Base-by-base conservation (phyloP, 2,797 vertebrate genomes). In the Melanogrammus aeglefinus region DNA sequence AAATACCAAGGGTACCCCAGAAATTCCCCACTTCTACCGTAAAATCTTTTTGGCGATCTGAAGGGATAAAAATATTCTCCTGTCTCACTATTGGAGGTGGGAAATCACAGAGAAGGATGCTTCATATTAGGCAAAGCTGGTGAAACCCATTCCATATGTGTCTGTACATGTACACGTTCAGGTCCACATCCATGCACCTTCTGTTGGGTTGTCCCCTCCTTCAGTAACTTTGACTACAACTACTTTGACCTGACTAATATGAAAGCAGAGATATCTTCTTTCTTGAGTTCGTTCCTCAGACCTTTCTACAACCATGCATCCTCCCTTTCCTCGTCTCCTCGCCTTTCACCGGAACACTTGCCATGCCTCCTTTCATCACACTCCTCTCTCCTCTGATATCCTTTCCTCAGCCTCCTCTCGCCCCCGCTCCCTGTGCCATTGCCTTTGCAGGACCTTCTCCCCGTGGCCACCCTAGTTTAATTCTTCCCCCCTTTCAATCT, bases 291-390 rank as follows among this genome's bases (percentile, higher is more conserved):
- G 21, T 57, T 57, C 51, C 16, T 57, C 51, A 21, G 21, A 21
- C 73, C 36, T 21, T 69, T 66, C 57, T 79, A 39, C 78, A 27
- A 27, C 69, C 77, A 77, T 82, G 77, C 78, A 79, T 77, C 73
- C 14, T 13, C 75, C 63, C 81, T 77, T 31, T 73, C 75, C 70
- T 35, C 39, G 13, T 78, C 75, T 73, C 78, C 44, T 72, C 75
- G 27, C 75, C 18, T 36, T 66, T 76, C 47, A 14, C 51, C 69
- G 7, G 6, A 4, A 41, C 38, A 3, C 39, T 5, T 27, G 9
- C 27, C 18, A 10, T 66, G 21, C 27, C 31, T 75, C 76, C 21
- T 79, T 74, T 21, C 21, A 38, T 57, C 51, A 21, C 51, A 9
- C 2, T 41, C 41, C 13, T 35, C 29, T 71, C 10, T 44, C 70